Evolutionary conservation across 64 coral and sea anemone genomes (phyloP), one percentile per base, ranked within the genome.

Genomic region (Montipora capricornis): DNA sequence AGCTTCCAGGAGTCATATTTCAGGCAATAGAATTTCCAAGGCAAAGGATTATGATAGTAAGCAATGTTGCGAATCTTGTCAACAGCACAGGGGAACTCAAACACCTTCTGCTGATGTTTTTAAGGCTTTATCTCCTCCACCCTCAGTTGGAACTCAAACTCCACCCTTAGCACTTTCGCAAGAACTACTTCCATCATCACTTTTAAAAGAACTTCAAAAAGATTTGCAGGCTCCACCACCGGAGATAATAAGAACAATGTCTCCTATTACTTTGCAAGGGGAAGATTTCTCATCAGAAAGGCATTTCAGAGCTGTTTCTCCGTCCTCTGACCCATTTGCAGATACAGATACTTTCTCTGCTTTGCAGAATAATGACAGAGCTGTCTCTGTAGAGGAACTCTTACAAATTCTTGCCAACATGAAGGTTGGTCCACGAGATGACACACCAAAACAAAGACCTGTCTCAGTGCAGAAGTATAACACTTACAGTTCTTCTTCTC

Each of bases 321-420:
- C 62, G 12, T 20, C 64, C 9, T 70, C 64, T 86, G 66, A 19
- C 47, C 8, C 8, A 5, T 49, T 73, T 20, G 16, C 46, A 10
- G 19, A 86, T 47, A 20, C 82, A 70, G 62, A 20, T 15, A 71
- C 47, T 66, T 24, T 84, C 5, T 45, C 82, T 17, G 44, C 82
- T 20, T 19, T 20, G 49, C 82, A 86, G 46, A 64, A 50, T 3
- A 67, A 10, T 86, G 84, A 93, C 68, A 93, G 87, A 24, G 92
- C 85, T 68, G 87, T 93, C 13, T 93, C 92, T 12, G 84, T 87
- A 24, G 85, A 93, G 20, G 92, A 93, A 19, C 75, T 93, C 49
- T 64, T 93, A 11, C 77, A 93, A 24, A 57, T 93, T 64, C 64
- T 86, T 49, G 82, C 82, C 2, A 22, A 20, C 47, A 86, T 86